Conservation (phyloP, 2,113 vertebrate species). For the Illadopsis cleaveri region DNA sequence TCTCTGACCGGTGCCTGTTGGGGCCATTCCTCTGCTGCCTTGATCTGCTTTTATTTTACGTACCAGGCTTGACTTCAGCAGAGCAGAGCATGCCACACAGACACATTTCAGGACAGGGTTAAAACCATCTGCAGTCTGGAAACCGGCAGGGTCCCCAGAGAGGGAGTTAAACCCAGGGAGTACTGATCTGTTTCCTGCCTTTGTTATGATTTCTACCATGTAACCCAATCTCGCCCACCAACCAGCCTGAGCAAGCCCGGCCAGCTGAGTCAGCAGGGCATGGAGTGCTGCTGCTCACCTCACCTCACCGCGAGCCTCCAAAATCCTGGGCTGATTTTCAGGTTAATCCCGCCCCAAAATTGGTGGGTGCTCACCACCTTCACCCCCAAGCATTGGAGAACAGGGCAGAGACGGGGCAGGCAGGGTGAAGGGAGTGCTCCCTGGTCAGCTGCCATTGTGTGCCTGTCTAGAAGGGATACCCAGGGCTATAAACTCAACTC, state of each 20-base stretch:
- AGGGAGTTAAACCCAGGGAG: slow-evolving; percentile 77
- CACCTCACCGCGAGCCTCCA: background rate
- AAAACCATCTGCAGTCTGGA: slow-evolving; percentile 79
- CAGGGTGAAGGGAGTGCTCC: background rate
- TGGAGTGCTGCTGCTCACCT: slow-evolving; percentile 4
- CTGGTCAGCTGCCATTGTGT: background rate
- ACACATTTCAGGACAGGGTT: slow-evolving; percentile 61
- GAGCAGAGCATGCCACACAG: background rate
- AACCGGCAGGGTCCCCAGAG: slow-evolving; percentile 64
- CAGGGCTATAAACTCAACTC: background rate
- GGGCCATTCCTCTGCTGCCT: background rate
- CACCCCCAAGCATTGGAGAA: rapidly evolving
- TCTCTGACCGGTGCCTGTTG: rapidly evolving
- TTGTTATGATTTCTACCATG: slow-evolving; percentile 90
- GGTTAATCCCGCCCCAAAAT: background rate
- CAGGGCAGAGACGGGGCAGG: background rate
- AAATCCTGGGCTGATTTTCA: slow-evolving; percentile 34
- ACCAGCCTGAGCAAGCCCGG: slow-evolving; percentile 47
- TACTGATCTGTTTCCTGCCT: slow-evolving; percentile 91
- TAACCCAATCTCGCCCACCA: slow-evolving; percentile 75
- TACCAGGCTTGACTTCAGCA: background rate
- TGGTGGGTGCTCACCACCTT: background rate
- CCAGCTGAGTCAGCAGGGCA: slow-evolving; percentile 89
- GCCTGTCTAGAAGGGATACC: background rate
- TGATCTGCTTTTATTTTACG: background rate